Evolutionary conservation across 92 coral and sea anemone species (phyloP), one percentile per base, ranked within the genome.

Genomic region (Paragorgia papillata): DNA sequence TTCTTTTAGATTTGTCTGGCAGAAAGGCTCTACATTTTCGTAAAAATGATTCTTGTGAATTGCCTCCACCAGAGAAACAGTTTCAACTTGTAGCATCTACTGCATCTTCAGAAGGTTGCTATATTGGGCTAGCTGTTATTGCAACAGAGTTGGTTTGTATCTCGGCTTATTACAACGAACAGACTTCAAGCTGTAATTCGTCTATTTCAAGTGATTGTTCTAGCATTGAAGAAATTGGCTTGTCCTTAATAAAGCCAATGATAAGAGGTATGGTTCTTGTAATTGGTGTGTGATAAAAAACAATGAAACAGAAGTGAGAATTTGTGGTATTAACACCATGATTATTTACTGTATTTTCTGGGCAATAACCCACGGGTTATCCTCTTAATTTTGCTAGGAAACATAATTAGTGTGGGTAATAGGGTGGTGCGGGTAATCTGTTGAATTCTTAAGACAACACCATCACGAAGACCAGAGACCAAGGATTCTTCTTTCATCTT

Each of bases 141-240:
- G 90, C 87, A 19, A 89, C 90, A 44, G 88, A 75, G 60, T 63
- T 95, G 80, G 93, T 89, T 25, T 96, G 97, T 2, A 77, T 95
- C 73, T 95, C 97, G 7, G 87, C 90, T 18, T 91, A 89, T 57
- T 51, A 71, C 31, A 89, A 78, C 57, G 80, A 81, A 10, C 86
- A 80, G 44, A 64, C 80, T 10, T 60, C 89, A 15, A 40, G 86
- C 17, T 82, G 85, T 41, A 87, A 68, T 61, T 34, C 63, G 19
- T 95, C 99, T 6, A 87, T 81, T 17, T 91, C 99, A n/a, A 87
- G 92, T 9, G 99, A 95, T 35, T 93, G 91, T 7, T 86, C 90
- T 5, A 74, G 73, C 20, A 80, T 77, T 67, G 99, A 95, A 27
- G 99, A 93, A 22, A 33, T 71, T 49, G 78, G 64, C 3, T 87